phyloP scores from a whole-genome alignment of 2,797 vertebrate species.

The Psittacula echo region DNA sequence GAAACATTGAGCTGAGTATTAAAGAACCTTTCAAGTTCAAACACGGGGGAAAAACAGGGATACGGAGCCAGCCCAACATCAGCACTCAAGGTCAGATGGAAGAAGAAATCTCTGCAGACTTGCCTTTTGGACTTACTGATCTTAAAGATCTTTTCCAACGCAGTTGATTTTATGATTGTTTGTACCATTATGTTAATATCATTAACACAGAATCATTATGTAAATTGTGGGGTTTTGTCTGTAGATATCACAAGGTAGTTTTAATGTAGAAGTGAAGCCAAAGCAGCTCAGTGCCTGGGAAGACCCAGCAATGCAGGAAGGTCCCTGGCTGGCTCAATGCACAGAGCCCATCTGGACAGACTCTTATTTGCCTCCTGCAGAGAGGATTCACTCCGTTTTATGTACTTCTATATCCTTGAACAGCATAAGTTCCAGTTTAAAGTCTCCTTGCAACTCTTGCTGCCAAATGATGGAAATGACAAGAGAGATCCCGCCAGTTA shows the following conservation, averaged over 20 bases:
- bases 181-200: neutral
- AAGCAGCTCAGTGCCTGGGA: neutral
- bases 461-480: neutral
- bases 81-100: slow-evolving; percentile 40
- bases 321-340: neutral
- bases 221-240: neutral
- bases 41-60: accelerated
- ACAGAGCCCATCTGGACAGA: neutral
- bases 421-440: neutral
- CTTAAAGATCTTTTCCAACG: neutral
- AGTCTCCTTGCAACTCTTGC: neutral
- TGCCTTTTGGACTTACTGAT: neutral
- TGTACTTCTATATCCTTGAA: neutral
- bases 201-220: slow-evolving; percentile 5
- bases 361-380: neutral
- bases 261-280: neutral
- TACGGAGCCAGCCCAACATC: neutral
- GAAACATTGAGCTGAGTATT: neutral
- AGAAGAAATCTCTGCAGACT: neutral
- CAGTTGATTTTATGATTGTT: neutral
- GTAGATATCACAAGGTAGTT: neutral
- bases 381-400: neutral
- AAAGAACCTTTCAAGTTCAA: slow-evolving; percentile 35
- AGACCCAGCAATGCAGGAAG: accelerated
- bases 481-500: neutral